phyloP scores from a whole-genome alignment of 2,113 vertebrate genomes.

The Tichodroma muraria region DNA sequence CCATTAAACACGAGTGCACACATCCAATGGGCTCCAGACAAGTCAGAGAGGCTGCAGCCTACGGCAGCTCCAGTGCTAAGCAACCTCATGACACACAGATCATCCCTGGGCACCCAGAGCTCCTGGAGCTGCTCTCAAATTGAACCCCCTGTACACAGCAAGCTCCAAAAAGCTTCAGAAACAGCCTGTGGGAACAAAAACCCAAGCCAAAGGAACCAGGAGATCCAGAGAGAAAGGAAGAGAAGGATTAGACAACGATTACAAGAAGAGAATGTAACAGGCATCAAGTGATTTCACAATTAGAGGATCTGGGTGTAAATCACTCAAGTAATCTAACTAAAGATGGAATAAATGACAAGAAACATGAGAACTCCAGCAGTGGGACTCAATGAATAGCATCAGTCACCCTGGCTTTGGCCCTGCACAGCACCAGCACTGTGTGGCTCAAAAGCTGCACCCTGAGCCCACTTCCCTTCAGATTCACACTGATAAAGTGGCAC shows the following conservation, averaged over 20 bases:
- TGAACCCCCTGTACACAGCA: background rate
- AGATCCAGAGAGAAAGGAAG: background rate
- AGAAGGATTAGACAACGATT: background rate
- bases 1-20: background rate
- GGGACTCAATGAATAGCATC: background rate
- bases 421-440: background rate
- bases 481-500: background rate
- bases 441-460: background rate
- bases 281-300: background rate
- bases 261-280: background rate
- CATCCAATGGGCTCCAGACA: background rate
- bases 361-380: background rate
- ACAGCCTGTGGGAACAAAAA: background rate
- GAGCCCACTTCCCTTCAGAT: background rate
- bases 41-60: background rate
- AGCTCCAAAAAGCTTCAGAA: background rate
- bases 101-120: background rate
- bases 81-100: background rate
- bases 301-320: background rate
- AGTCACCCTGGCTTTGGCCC: background rate
- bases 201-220: background rate
- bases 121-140: background rate
- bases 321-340: background rate
- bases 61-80: background rate
- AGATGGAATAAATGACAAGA: background rate